These are phyloP conservation scores for Apus apus DNA, from an alignment of 2,113 vertebrate genomes.

Conservation along the genomic window DNA sequence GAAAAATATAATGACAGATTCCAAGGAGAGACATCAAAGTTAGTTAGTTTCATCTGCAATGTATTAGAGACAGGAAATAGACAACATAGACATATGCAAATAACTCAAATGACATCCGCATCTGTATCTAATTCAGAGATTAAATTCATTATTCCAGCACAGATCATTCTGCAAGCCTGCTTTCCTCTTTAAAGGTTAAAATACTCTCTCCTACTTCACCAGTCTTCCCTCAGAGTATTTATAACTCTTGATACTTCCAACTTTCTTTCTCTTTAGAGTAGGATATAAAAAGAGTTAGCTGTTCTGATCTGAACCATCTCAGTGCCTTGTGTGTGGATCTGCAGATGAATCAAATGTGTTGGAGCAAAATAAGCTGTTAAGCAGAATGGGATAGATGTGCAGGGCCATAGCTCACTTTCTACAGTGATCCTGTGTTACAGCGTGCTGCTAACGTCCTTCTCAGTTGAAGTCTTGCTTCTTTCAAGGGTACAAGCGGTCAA, in stretches of 20 bases:
- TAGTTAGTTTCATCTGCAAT: neutral
- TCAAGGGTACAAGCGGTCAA: neutral
- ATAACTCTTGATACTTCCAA: neutral
- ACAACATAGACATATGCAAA: neutral
- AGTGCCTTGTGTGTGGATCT: neutral
- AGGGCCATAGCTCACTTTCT: rapidly evolving
- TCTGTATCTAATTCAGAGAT: neutral
- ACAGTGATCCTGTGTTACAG: neutral
- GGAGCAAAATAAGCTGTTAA: neutral
- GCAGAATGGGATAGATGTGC: neutral
- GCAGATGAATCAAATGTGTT: neutral
- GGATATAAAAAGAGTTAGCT: neutral
- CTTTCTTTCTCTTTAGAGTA: neutral
- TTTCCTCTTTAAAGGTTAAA: neutral
- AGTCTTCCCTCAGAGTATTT: neutral
- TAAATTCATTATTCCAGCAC: neutral
- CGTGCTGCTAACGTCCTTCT: neutral
- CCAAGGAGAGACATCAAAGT: neutral
- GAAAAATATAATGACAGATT: neutral
- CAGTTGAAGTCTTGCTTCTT: conserved; percentile 23
- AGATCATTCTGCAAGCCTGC: neutral
- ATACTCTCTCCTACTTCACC: neutral
- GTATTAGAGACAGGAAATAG: neutral
- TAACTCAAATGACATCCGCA: neutral
- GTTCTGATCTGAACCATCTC: neutral